A percentile compares a stretch with the other conserved stretches of the same genome.
Conservation (phyloP, 2,113 vertebrate species). For the Cololabis saira region DNA sequence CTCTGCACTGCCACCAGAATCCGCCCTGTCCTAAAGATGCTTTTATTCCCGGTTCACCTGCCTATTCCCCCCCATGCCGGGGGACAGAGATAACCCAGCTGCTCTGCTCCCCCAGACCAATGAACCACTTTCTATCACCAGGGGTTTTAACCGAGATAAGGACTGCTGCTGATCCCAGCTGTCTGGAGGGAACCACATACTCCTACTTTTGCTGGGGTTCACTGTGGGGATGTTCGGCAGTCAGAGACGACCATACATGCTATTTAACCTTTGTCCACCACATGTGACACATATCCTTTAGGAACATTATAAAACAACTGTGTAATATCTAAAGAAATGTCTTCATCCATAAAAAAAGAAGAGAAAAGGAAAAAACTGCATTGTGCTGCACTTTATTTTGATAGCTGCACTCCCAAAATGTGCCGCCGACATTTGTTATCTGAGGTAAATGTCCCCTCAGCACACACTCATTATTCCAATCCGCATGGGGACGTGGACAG, state of each 20-base stretch:
- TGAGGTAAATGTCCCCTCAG: slow-evolving; percentile 63
- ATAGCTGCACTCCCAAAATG: slow-evolving; percentile 43
- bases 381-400: slow-evolving; percentile 17
- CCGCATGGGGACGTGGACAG: slow-evolving; percentile 63
- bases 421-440: slow-evolving; percentile 49
- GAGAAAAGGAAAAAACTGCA: not conserved
- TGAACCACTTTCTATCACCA: slow-evolving; percentile 39
- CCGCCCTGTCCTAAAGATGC: slow-evolving; percentile 50
- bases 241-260: slow-evolving; percentile 10
- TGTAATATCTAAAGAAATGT: slow-evolving; percentile 7
- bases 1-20: slow-evolving; percentile 44
- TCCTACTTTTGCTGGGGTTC: slow-evolving; percentile 27
- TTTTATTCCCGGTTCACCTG: slow-evolving; percentile 68
- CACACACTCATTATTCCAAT: slow-evolving; percentile 75
- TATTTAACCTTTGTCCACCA: slow-evolving; percentile 4
- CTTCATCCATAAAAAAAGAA: not conserved
- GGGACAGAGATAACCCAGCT: slow-evolving; percentile 58
- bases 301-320: not conserved
- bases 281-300: not conserved
- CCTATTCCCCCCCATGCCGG: slow-evolving; percentile 42
- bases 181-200: slow-evolving; percentile 49
- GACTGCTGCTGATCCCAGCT: slow-evolving; percentile 40
- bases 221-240: not conserved
- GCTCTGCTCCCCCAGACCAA: slow-evolving; percentile 51
- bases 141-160: slow-evolving; percentile 46